A percentile compares a stretch with the other conserved stretches of the same genome.
Evolutionary conservation across 2,113 vertebrate genomes (phyloP).

Genomic region (Vicugna pacos): DNA sequence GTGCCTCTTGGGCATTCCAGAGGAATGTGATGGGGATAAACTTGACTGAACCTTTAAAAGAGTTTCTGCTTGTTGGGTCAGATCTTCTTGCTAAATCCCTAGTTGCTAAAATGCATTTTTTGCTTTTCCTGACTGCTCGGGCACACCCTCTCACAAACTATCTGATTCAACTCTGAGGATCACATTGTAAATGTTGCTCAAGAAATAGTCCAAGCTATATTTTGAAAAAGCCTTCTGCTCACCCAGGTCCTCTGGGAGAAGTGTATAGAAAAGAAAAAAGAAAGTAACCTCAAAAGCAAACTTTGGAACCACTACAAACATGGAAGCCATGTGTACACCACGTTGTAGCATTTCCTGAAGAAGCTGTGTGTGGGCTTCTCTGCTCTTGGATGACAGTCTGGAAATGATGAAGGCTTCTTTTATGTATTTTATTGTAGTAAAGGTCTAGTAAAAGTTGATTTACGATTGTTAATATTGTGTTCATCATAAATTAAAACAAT

Average conservation of each 20-base stretch:
- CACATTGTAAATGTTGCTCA: constrained; percentile 28
- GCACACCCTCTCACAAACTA: constrained; percentile 8
- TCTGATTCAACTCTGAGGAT: neutral
- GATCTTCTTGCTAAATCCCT: constrained; percentile 57
- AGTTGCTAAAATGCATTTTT: constrained; percentile 46
- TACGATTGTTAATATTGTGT: constrained; percentile 12
- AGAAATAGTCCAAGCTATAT: constrained; percentile 20
- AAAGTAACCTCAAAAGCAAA: constrained; percentile 56
- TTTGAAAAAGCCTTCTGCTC: constrained; percentile 36
- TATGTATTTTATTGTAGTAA: constrained; percentile 37
- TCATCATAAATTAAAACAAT: constrained; percentile 61
- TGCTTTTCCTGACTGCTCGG: constrained; percentile 18
- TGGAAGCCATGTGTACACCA: neutral
- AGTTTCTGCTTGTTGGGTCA: constrained; percentile 67
- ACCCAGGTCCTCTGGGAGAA: constrained; percentile 5
- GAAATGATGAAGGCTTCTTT: constrained; percentile 56
- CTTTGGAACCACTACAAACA: constrained; percentile 42
- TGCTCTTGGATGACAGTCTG: constrained; percentile 6
- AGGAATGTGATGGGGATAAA: constrained; percentile 71
- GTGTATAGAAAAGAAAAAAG: constrained; percentile 48
- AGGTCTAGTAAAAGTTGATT: constrained; percentile 57
- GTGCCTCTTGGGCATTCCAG: constrained; percentile 69
- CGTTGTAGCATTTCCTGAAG: neutral
- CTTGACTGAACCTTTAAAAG: constrained; percentile 69
- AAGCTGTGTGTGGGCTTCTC: constrained; percentile 37